Conservation (phyloP, 1,140 invertebrate species). For the Panagrolaimus sp. region DNA sequence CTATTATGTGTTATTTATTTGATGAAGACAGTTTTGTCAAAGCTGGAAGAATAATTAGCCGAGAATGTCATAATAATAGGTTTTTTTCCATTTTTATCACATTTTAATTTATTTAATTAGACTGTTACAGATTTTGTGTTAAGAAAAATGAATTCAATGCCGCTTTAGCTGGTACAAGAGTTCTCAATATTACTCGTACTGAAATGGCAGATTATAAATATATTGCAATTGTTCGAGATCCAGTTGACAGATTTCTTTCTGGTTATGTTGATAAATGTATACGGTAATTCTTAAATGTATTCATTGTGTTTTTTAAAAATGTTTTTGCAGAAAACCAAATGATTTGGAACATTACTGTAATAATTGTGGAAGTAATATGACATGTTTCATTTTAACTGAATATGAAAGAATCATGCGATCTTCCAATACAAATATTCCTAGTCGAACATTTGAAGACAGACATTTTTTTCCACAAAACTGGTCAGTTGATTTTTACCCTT, state of each 20-base stretch:
- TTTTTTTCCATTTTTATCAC: not conserved
- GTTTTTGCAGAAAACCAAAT: constrained; percentile 18
- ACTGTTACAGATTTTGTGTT: constrained; percentile 22
- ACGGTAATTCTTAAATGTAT: constrained; percentile 4
- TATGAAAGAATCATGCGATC: constrained; percentile 26
- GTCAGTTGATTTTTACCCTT: not conserved
- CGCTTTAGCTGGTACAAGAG: not conserved
- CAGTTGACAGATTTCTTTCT: constrained; percentile 31
- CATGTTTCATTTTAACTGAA: constrained; percentile 37
- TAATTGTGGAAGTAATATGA: constrained; percentile 27
- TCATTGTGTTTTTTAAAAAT: not conserved
- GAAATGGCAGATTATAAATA: not conserved
- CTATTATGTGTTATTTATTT: constrained; percentile 19
- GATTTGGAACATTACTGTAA: constrained; percentile 26
- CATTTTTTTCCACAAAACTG: constrained; percentile 39
- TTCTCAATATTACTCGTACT: not conserved
- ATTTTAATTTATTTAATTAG: not conserved
- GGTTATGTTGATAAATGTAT: constrained; percentile 31
- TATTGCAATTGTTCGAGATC: constrained; percentile 26
- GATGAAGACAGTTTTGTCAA: constrained; percentile 9
- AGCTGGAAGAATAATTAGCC: not conserved
- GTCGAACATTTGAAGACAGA: constrained; percentile 32
- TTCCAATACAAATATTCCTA: constrained; percentile 11
- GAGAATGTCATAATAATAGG: not conserved
- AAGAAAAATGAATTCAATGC: constrained; percentile 21